Percentiles rank a stretch among this genome's conserved stretches.
Conservation (phyloP, 2,888 invertebrate species). For the Dolichomitus sp. region DNA sequence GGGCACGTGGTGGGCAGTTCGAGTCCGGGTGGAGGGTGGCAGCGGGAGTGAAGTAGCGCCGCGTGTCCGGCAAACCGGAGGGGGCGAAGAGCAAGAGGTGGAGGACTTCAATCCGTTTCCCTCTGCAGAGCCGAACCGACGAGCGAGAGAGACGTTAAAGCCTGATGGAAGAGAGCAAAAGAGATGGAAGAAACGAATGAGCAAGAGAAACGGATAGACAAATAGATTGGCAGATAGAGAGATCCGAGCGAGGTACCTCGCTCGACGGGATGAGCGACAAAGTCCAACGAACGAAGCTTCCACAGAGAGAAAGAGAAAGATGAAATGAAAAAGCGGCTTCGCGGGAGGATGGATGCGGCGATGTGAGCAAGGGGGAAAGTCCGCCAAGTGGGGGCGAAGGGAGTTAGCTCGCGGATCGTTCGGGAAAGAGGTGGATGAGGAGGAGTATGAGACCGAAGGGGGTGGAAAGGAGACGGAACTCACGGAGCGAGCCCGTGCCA, state of each 20-base stretch:
- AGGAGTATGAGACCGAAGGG: conserved; percentile 67
- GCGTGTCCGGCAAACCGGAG: conserved; percentile 58
- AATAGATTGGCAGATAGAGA: conserved; percentile 67
- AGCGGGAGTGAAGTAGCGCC: conserved; percentile 42
- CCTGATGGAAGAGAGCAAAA: conserved; percentile 13
- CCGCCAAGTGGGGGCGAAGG: conserved; percentile 64
- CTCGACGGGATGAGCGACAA: conserved; percentile 56
- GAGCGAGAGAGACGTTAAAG: conserved; percentile 45
- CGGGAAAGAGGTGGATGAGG: conserved; percentile 64
- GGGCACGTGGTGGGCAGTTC: conserved; percentile 52
- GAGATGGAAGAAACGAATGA: conserved; percentile 40
- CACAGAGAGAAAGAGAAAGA: conserved; percentile 54
- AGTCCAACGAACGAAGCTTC: conserved; percentile 40
- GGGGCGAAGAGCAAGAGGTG: conserved; percentile 45
- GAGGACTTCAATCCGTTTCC: conserved; percentile 52
- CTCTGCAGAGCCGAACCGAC: conserved; percentile 40
- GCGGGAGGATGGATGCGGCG: conserved; percentile 68
- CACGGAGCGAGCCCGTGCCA: conserved; percentile 74
- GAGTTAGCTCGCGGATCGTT: conserved; percentile 68
- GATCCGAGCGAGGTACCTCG: conserved; percentile 40
- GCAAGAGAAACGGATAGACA: conserved; percentile 63
- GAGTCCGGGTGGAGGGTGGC: conserved; percentile 51
- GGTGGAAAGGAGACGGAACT: conserved; percentile 69
- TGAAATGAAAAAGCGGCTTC: conserved; percentile 59
- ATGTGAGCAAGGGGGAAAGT: conserved; percentile 75